Base-by-base conservation (phyloP, 2,888 invertebrate genomes). In the Actias luna region DNA sequence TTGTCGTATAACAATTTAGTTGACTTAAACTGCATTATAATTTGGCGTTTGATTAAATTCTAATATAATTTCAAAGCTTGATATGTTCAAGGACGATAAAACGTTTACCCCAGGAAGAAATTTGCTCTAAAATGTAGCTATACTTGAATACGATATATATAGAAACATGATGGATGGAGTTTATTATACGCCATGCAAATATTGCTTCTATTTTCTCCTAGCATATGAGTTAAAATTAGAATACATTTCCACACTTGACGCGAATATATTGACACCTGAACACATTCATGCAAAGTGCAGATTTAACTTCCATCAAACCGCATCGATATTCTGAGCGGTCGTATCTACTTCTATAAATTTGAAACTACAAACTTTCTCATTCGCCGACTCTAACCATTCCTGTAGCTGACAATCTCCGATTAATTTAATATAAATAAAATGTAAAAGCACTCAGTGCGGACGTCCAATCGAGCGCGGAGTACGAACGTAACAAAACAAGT, bases 401-500 rank as follows among this genome's bases (percentile, higher is more conserved):
- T 50, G 12, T 25, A 50, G 1, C 12, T 25, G 46, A 50, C 46
- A 50, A 46, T 22, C 25, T 50, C 22, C 8, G 46, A 50, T 50
- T 50, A 25, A 25, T 50, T 25, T 25, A 12, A 12, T 22, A 50
- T 22, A 50, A 50, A 50, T 50, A 50, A 50, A 25, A 50, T 50
- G 8, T 10, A 50, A 50, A 50, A 50, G 46, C 46, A 50, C 46
- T 50, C 46, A 25, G 46, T 50, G 12, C 29, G 29, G 8, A 55
- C 29, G 7, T 29, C 52, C 29, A 55, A 55, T 55, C 55, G 55
- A 55, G 55, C 55, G n/a, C 29, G 29, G 7, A n/a, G 55, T 55
- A 29, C n/a, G n/a, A 29, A 55, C 29, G 29, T 29, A 29, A 63
- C 33, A 35, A 63, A 67, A 64, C 63, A 63, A 68, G 52, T 60